phyloP scores from a whole-genome alignment of 2,113 vertebrate species.

The Dicaeum eximium region DNA sequence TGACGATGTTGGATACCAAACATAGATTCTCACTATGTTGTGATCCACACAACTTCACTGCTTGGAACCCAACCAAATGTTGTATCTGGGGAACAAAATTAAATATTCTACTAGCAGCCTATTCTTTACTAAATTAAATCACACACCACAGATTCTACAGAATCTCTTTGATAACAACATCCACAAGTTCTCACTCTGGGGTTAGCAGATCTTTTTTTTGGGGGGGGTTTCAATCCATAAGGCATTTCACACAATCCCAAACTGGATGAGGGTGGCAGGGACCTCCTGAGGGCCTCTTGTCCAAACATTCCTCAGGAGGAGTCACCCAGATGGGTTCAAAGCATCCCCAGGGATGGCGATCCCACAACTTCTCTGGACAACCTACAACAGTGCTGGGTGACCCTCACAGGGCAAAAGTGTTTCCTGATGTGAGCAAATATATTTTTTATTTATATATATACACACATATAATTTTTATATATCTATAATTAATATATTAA shows the following conservation, averaged over 20 bases:
- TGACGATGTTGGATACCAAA: rapidly evolving
- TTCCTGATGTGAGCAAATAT: background rate
- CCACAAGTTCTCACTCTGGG: background rate
- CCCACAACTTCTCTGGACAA: background rate
- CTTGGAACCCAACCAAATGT: background rate
- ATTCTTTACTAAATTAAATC: background rate
- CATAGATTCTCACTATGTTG: too few species aligned
- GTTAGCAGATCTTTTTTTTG: background rate
- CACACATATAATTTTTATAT: too few species aligned
- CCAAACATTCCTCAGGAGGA: background rate
- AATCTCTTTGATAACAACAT: background rate
- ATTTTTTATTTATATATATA: too few species aligned
- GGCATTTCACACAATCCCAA: background rate
- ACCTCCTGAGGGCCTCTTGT: background rate
- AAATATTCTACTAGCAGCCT: background rate
- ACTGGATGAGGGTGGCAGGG: background rate
- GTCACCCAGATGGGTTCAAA: background rate
- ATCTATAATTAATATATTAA: too few species aligned
- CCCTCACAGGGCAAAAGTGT: background rate
- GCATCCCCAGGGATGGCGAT: background rate
- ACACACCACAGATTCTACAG: rapidly evolving
- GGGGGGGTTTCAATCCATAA: background rate
- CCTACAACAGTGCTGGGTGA: background rate
- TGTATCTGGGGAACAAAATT: background rate
- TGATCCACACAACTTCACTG: background rate